These are phyloP conservation scores for Enteromius paludinosus DNA, from an alignment of 2,797 vertebrate species.

Conservation along the genomic window DNA sequence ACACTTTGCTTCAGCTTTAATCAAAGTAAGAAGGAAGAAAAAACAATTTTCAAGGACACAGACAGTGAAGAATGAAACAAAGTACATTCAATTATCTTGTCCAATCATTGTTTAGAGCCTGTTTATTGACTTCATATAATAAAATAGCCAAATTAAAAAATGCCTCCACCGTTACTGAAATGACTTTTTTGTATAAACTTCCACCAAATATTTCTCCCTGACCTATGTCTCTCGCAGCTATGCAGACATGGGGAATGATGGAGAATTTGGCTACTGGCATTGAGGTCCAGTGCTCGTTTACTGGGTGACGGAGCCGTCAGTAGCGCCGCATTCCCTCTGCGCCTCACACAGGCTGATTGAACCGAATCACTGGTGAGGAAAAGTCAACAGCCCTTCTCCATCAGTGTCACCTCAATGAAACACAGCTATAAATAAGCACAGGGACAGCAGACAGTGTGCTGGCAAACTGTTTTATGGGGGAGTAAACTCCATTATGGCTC, in stretches of 20 bases:
- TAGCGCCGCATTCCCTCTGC: neutral
- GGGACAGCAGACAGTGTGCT: constrained; percentile 46
- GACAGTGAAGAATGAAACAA: neutral
- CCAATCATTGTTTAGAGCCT: neutral
- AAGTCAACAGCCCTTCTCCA: constrained; percentile 59
- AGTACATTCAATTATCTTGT: constrained; percentile 1
- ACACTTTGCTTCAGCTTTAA: neutral
- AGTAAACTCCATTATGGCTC: constrained; percentile 51
- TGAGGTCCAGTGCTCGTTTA: neutral
- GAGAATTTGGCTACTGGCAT: constrained; percentile 8
- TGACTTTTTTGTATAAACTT: neutral
- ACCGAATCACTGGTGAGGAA: constrained; percentile 37
- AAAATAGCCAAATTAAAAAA: neutral
- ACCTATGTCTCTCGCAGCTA: neutral
- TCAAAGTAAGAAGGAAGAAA: constrained; percentile 5
- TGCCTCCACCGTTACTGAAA: neutral
- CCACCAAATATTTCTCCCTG: neutral
- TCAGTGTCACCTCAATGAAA: constrained; percentile 59
- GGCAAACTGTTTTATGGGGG: constrained; percentile 39
- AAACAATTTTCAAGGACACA: neutral
- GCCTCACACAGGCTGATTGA: constrained; percentile 41
- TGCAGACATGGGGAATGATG: neutral
- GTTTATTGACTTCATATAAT: neutral
- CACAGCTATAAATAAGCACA: constrained; percentile 60
- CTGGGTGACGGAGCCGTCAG: neutral